Evolutionary conservation across 2,797 vertebrate species (phyloP), one percentile per base, ranked within the genome.

Genomic region (Myotis planiceps): DNA sequence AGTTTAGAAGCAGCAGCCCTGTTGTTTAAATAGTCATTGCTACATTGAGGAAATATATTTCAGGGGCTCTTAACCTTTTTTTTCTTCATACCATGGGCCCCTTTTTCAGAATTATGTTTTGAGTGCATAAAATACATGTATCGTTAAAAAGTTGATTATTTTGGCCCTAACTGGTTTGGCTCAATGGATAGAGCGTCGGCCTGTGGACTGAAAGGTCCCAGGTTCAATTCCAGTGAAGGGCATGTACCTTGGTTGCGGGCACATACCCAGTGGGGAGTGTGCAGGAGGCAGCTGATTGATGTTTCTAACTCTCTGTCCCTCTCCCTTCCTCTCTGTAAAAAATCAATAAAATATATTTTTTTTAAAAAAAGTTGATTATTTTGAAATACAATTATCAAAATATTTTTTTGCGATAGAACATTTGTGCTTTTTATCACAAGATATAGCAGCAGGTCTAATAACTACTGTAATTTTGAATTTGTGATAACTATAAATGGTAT

Each of bases 311-410:
- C n/a, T n/a, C n/a, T n/a, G n/a, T n/a, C n/a, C n/a, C n/a, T n/a
- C n/a, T n/a, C n/a, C n/a, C n/a, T n/a, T n/a, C n/a, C n/a, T n/a
- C n/a, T n/a, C n/a, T n/a, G n/a, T n/a, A n/a, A n/a, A n/a, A n/a
- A n/a, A n/a, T n/a, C n/a, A n/a, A n/a, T n/a, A n/a, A n/a, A n/a
- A n/a, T n/a, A n/a, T n/a, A n/a, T n/a, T n/a, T n/a, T n/a, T n/a
- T n/a, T n/a, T n/a, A n/a, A n/a, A 49, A 92, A 92, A 90, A 53
- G 1, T 53, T 16, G 23, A 76, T 95, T 88, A 76, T 80, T 91
- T 93, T 91, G 15, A 68, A 89, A 91, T 47, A 42, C 5, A 82
- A n/a, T 85, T 71, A 75, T 93, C 39, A 81, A 96, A 88, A 85
- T 53, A 78, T 49, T 89, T 95, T 95, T 81, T 75, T 2, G 55